Percentiles rank a stretch among this genome's conserved stretches.
Evolutionary conservation across 2,113 vertebrate genomes (phyloP).

Genomic region (Arenaria interpres): DNA sequence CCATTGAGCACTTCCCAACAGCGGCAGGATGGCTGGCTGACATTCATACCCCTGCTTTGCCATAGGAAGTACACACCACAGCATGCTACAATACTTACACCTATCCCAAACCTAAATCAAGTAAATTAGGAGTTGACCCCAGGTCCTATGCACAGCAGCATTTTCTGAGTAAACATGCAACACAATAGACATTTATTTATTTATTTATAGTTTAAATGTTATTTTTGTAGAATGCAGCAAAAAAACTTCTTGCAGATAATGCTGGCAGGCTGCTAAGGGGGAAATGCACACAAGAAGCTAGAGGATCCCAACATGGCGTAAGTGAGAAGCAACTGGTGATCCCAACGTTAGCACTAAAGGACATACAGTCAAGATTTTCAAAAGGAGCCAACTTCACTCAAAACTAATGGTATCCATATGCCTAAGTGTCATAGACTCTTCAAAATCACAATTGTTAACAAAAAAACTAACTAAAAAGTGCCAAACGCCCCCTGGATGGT

Average conservation of each 20-base stretch:
- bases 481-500: neutral
- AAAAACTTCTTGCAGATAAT: neutral
- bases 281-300: neutral
- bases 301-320: accelerated
- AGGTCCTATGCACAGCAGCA: accelerated
- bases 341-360: neutral
- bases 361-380: neutral
- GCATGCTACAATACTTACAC: neutral
- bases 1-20: neutral
- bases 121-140: neutral
- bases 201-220: neutral
- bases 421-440: neutral
- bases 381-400: neutral
- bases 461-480: neutral
- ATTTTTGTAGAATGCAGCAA: neutral
- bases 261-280: neutral
- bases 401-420: neutral
- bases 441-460: neutral
- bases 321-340: neutral
- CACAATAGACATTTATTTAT: neutral
- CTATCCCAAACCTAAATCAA: neutral
- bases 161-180: neutral
- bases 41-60: neutral
- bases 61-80: neutral
- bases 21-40: accelerated